phyloP scores from a whole-genome alignment of 2,888 invertebrate species.

The Zeuzera pyrina region DNA sequence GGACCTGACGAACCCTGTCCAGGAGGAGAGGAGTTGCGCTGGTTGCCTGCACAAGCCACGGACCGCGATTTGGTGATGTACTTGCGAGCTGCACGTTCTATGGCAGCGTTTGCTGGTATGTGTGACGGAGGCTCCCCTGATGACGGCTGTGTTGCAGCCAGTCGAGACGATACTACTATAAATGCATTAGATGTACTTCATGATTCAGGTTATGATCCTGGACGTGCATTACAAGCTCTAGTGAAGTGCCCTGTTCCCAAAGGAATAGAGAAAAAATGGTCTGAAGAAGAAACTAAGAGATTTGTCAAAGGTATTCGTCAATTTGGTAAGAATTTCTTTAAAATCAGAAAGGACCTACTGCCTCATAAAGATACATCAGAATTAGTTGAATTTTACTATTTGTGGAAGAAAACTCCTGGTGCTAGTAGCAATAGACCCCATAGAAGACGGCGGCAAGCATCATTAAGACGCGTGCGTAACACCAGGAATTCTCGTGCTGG shows the following conservation, averaged over 20 bases:
- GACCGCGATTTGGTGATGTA: conserved; percentile 98
- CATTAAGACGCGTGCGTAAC: conserved; percentile 88
- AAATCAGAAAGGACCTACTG: conserved; percentile 95
- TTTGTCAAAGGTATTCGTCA: conserved; percentile 98
- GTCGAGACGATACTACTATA: conserved; percentile 97
- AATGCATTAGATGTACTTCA: conserved; percentile 97
- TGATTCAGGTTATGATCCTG: conserved; percentile 96
- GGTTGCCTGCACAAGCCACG: conserved; percentile 93
- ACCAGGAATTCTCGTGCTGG: conserved; percentile 90
- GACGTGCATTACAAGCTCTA: conserved; percentile 94
- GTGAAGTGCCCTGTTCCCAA: conserved; percentile 98
- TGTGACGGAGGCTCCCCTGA: conserved; percentile 98
- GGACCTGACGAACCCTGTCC: conserved; percentile 63
- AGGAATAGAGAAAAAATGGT: conserved; percentile 98
- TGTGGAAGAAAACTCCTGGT: conserved; percentile 99
- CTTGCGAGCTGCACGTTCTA: conserved; percentile 95
- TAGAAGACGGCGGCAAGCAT: conserved; percentile 88
- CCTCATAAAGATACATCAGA: conserved; percentile 98
- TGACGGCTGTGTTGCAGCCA: conserved; percentile 97
- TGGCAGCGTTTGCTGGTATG: conserved; percentile 99
- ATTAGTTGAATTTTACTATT: conserved; percentile 98
- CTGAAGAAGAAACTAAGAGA: conserved; percentile 97
- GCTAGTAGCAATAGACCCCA: conserved; percentile 97
- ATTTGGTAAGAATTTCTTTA: conserved; percentile 99
- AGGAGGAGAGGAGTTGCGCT: conserved; percentile 89